Conservation (phyloP, 2,113 vertebrate species). For the Leucosticte australis region DNA sequence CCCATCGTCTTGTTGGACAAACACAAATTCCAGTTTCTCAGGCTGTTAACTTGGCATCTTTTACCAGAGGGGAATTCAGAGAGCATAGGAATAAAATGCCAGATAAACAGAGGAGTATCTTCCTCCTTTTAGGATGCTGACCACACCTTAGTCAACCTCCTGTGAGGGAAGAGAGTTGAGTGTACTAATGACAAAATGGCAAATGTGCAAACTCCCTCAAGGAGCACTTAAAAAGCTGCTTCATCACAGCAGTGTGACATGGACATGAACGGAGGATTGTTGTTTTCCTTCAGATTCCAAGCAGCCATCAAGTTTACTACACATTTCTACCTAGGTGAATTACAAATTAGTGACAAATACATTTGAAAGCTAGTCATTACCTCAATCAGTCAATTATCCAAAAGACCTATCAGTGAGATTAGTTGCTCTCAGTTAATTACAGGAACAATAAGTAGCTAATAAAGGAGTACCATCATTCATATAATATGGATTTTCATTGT, state of each 20-base stretch:
- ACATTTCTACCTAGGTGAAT: conserved; percentile 20
- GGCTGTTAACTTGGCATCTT: background rate
- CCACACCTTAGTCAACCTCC: background rate
- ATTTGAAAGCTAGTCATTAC: conserved; percentile 41
- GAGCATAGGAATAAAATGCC: background rate
- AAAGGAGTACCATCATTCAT: background rate
- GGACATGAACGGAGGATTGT: background rate
- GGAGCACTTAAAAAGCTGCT: conserved; percentile 17
- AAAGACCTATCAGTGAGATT: conserved; percentile 32
- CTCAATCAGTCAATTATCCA: conserved; percentile 42
- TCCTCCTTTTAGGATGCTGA: background rate
- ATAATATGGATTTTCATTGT: background rate
- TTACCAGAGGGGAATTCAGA: background rate
- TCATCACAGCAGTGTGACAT: background rate
- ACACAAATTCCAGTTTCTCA: background rate
- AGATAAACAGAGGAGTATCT: background rate
- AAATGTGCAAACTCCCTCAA: background rate
- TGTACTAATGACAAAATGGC: background rate
- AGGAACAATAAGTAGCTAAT: conserved; percentile 45
- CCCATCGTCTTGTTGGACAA: background rate
- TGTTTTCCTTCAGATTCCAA: background rate
- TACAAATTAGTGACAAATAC: conserved; percentile 26
- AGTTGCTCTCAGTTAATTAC: conserved; percentile 40
- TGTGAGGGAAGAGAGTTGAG: background rate
- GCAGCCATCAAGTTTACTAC: background rate